These are phyloP conservation scores for Capricornis sumatraensis DNA, from an alignment of 2,113 vertebrate genomes.

Conservation along the genomic window DNA sequence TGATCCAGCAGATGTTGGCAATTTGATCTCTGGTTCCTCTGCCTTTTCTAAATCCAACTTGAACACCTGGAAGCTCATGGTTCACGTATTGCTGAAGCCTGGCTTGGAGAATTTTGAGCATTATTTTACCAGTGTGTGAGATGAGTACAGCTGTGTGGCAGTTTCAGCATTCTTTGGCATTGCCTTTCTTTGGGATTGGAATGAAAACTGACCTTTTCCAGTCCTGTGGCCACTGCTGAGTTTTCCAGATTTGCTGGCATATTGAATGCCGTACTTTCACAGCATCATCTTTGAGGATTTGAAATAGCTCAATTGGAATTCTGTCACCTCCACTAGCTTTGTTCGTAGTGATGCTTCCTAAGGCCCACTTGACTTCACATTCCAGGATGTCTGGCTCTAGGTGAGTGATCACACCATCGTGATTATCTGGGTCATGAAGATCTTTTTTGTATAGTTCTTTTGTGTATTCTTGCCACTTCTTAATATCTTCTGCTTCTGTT, in stretches of 20 bases:
- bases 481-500: background rate
- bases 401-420: background rate
- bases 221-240: background rate
- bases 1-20: background rate
- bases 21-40: background rate
- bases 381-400: background rate
- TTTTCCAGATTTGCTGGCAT: background rate
- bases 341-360: background rate
- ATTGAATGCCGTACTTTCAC: background rate
- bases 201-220: background rate
- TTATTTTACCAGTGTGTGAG: background rate
- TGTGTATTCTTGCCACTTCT: background rate
- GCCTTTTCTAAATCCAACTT: background rate
- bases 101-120: background rate
- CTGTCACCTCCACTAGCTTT: background rate
- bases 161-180: background rate
- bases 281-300: background rate
- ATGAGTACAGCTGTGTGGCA: accelerated
- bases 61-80: background rate
- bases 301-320: background rate
- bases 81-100: background rate
- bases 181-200: background rate
- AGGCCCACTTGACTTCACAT: background rate
- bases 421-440: background rate
- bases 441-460: background rate